Evolutionary conservation across 2,113 vertebrate genomes (phyloP).

Genomic region (Nipponia nippon): DNA sequence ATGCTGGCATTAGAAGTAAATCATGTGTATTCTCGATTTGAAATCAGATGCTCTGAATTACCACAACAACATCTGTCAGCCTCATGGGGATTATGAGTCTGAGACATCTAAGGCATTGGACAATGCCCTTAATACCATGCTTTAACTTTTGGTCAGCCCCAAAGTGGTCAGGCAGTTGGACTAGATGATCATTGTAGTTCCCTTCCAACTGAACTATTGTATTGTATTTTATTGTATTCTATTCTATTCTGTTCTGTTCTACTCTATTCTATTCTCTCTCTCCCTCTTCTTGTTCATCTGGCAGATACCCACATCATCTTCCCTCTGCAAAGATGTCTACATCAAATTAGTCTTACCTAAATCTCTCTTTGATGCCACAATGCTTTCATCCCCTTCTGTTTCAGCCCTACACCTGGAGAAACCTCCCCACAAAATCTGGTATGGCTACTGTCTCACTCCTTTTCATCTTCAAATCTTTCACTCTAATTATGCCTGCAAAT

Average conservation of each 20-base stretch:
- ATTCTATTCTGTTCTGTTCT: neutral
- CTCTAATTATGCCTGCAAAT: neutral
- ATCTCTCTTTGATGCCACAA: neutral
- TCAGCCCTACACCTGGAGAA: neutral
- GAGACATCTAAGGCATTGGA: neutral
- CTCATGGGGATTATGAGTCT: neutral
- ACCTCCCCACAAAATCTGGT: neutral
- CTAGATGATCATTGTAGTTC: neutral
- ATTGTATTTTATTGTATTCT: too few species aligned
- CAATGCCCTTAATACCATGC: neutral
- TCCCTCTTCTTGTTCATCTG: neutral
- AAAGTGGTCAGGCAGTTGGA: neutral
- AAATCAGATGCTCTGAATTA: neutral
- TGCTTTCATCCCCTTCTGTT: neutral
- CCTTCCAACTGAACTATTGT: neutral
- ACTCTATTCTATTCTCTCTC: neutral
- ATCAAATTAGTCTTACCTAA: neutral
- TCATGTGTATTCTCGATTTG: neutral
- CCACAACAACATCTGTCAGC: neutral
- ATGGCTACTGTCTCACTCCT: neutral
- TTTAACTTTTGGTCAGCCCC: neutral
- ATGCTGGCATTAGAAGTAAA: neutral
- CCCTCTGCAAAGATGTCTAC: neutral
- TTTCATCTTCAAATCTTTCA: neutral
- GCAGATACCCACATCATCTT: neutral